Percentiles rank a stretch among this genome's conserved stretches.
Evolutionary conservation across 1,140 invertebrate genomes (phyloP).

Genomic region (Probaryconus sp.): DNA sequence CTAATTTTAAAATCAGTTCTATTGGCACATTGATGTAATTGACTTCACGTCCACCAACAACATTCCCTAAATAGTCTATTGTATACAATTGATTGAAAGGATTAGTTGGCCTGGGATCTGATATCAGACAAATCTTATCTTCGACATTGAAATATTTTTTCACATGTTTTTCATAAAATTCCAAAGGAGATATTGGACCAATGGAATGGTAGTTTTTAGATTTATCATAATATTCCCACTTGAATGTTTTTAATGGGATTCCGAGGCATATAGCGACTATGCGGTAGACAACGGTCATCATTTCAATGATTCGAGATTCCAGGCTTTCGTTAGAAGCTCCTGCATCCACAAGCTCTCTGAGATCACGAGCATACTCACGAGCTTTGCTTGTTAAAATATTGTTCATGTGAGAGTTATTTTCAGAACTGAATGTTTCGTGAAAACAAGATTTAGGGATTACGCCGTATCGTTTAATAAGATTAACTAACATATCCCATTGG

Average conservation of each 20-base stretch:
- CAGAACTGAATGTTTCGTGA: slow-evolving; percentile 88
- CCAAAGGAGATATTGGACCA: slow-evolving; percentile 86
- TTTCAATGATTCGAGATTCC: slow-evolving; percentile 80
- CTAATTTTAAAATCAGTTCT: slow-evolving; percentile 85
- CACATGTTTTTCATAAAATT: slow-evolving; percentile 90
- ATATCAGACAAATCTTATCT: slow-evolving; percentile 91
- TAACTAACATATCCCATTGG: slow-evolving; percentile 95
- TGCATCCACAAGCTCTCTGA: slow-evolving; percentile 82
- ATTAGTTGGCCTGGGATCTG: slow-evolving; percentile 88
- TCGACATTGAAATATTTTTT: slow-evolving; percentile 89
- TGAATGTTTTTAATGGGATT: slow-evolving; percentile 88
- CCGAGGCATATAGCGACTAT: slow-evolving; percentile 90
- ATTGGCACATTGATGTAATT: slow-evolving; percentile 94
- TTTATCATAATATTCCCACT: slow-evolving; percentile 93
- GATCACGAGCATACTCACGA: slow-evolving; percentile 87
- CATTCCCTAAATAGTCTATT: slow-evolving; percentile 92
- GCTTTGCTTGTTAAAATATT: slow-evolving; percentile 89
- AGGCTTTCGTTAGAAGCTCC: slow-evolving; percentile 80
- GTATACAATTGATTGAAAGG: slow-evolving; percentile 88
- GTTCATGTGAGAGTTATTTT: slow-evolving; percentile 86
- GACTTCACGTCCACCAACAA: slow-evolving; percentile 86
- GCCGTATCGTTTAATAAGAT: slow-evolving; percentile 91
- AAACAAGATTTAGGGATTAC: slow-evolving; percentile 92
- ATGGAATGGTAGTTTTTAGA: slow-evolving; percentile 86
- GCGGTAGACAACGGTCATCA: slow-evolving; percentile 88